Base-by-base conservation (phyloP, 2,113 vertebrate genomes). In the Raja brachyura region DNA sequence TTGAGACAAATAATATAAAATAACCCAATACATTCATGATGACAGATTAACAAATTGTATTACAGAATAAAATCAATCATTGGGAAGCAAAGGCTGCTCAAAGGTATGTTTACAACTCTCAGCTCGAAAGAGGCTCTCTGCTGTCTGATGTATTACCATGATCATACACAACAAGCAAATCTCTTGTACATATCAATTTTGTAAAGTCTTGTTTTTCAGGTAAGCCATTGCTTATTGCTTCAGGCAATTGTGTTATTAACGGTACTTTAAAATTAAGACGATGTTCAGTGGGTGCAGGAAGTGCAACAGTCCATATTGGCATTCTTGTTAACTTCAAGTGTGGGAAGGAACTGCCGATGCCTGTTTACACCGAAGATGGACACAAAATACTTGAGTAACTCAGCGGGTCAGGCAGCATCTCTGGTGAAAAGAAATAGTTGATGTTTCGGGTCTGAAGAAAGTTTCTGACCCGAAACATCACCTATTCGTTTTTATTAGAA, bases 241-340 rank as follows among this genome's bases (percentile, higher is more conserved):
- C 6, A n/a, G 83, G 83, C 13, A 11, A 88, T 61, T 85, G n/a
- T 63, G 61, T 66, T 88, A 88, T 88, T 88, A 88, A 66, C n/a
- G 7, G 83, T 6, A 88, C 18, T 28, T 63, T 66, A 28, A 66
- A 86, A 54, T 93, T 31, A 20, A 33, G 11, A 74, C 74, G 28
- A 75, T 77, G 22, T 77, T 93, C 68, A 75, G 10, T 28, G 75
- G 22, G 68, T 25, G 48, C 28, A 74, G 0, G 22, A 18, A 63
- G 61, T 88, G 11, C 59, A 59, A 16, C 81, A 88, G 28, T 63
- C 25, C 59, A 63, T 88, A 31, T 88, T 88, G 59, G 1, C 81
- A 88, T 31, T 88, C 83, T 63, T 63, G 59, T n/a, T 63, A 63
- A 63, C 59, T 31, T 88, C 79, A 63, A 5, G 13, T 66, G 39